Conservation (phyloP, 2,113 vertebrate genomes). For the Synchiropus splendidus region DNA sequence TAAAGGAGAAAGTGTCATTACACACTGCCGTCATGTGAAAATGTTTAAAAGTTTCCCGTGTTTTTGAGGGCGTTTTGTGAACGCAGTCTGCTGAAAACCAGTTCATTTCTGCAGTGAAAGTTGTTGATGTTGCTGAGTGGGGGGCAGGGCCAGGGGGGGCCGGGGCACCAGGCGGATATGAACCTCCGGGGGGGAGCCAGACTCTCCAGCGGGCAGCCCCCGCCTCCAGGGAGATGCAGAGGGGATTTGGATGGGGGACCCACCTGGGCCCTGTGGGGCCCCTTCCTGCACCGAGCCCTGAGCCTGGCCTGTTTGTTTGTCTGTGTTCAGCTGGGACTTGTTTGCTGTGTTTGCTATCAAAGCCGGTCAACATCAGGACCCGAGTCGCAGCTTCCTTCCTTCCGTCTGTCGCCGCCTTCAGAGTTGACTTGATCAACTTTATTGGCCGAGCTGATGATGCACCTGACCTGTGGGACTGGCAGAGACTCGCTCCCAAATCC, state of each 20-base stretch:
- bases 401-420: too few relatives aligned
- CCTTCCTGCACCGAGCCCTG: slow-evolving; percentile 48
- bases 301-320: slow-evolving; percentile 44
- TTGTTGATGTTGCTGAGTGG: neutral
- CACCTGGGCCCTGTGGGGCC: slow-evolving; percentile 59
- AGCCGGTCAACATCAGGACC: too few relatives aligned
- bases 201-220: slow-evolving; percentile 37
- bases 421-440: too few relatives aligned
- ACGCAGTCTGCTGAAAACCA: neutral
- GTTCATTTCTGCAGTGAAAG: slow-evolving; percentile 1
- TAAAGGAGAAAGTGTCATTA: too few relatives aligned
- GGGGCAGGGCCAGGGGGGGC: neutral
- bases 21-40: too few relatives aligned
- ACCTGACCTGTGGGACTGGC: too few relatives aligned
- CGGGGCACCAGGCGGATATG: slow-evolving; percentile 45
- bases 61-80: neutral
- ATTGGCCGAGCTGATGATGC: too few relatives aligned
- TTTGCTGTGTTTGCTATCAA: too few relatives aligned
- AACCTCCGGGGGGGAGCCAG: slow-evolving; percentile 42
- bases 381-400: too few relatives aligned
- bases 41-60: neutral
- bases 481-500: too few relatives aligned
- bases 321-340: too few relatives aligned
- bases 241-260: slow-evolving; percentile 61
- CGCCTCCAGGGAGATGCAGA: slow-evolving; percentile 39